A percentile compares a stretch with the other conserved stretches of the same genome.
Evolutionary conservation across 2,888 invertebrate genomes (phyloP).

Genomic region (Polymixis lichenea): DNA sequence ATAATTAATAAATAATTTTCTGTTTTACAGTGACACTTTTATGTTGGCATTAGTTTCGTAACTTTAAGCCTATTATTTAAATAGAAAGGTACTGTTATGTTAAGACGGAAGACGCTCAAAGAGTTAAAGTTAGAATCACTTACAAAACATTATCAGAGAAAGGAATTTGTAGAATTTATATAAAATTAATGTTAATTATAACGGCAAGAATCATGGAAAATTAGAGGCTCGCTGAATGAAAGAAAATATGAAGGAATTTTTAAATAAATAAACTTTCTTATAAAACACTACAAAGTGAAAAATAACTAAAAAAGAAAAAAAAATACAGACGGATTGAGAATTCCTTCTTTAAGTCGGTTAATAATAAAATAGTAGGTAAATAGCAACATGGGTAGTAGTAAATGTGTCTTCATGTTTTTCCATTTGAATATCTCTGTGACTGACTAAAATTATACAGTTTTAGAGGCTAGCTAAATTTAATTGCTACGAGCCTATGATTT

Average conservation of each 20-base stretch:
- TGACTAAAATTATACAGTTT: not conserved
- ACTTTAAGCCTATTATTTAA: slow-evolving; percentile 47
- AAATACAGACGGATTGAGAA: not conserved
- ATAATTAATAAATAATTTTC: slow-evolving; percentile 57
- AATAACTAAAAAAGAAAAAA: not conserved
- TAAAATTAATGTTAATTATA: not conserved
- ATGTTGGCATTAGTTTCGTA: slow-evolving; percentile 49
- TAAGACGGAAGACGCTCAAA: slow-evolving; percentile 14
- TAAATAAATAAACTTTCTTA: too few species aligned
- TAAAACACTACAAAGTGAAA: not conserved
- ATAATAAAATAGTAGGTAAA: too few species aligned
- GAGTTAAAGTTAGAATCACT: slow-evolving; percentile 16
- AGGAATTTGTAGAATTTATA: not conserved
- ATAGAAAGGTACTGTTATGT: slow-evolving; percentile 26
- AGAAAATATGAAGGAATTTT: not conserved
- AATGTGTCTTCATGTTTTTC: not conserved
- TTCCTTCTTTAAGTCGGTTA: too few species aligned
- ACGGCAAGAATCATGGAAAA: not conserved
- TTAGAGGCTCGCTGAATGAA: not conserved
- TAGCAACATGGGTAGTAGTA: not conserved
- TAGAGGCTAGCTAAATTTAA: not conserved
- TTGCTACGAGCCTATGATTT: not conserved
- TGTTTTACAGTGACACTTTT: slow-evolving; percentile 59
- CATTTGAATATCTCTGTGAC: not conserved
- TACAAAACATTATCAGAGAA: slow-evolving; percentile 9